phyloP scores from a whole-genome alignment of 2,797 vertebrate genomes.

The Betta splendens region DNA sequence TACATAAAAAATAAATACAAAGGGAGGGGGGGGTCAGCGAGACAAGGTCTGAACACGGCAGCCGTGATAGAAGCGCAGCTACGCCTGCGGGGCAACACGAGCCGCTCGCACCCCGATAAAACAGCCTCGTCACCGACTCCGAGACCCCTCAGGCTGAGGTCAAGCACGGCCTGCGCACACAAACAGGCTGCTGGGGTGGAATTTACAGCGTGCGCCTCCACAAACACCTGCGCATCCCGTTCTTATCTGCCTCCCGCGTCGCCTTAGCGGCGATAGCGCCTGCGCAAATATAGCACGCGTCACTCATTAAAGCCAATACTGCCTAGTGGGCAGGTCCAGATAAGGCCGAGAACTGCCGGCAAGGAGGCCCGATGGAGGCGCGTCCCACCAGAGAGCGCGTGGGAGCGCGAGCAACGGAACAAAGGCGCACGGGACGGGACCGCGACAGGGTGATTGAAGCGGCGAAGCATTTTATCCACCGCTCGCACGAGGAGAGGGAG shows the following conservation, averaged over 20 bases:
- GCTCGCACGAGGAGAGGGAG: constrained; percentile 32
- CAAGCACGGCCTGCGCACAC: constrained; percentile 41
- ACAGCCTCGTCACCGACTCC: constrained; percentile 48
- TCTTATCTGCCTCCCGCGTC: constrained; percentile 53
- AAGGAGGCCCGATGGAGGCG: too few species aligned
- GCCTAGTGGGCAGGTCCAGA: constrained; percentile 34
- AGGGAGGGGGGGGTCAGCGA: constrained; percentile 3
- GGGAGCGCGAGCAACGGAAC: constrained; percentile 37
- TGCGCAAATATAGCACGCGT: constrained; percentile 12
- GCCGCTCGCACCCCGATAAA: constrained; percentile 48
- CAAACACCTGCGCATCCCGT: constrained; percentile 46
- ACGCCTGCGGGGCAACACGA: constrained; percentile 46
- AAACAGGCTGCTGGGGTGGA: constrained; percentile 21
- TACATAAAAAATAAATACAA: constrained; percentile 31
- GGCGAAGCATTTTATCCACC: constrained; percentile 28
- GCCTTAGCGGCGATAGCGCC: constrained; percentile 36
- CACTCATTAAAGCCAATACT: constrained; percentile 34
- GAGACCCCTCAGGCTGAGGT: constrained; percentile 41
- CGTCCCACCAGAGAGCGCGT: constrained; percentile 11
- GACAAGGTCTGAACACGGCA: constrained; percentile 40
- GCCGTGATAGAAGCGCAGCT: constrained; percentile 39
- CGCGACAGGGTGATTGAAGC: constrained; percentile 62
- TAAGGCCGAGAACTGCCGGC: constrained; percentile 47
- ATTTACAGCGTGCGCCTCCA: constrained; percentile 43
- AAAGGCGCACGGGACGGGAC: constrained; percentile 68